These are phyloP conservation scores for Elysia crispata DNA, from an alignment of 2,888 invertebrate species.

Conservation along the genomic window DNA sequence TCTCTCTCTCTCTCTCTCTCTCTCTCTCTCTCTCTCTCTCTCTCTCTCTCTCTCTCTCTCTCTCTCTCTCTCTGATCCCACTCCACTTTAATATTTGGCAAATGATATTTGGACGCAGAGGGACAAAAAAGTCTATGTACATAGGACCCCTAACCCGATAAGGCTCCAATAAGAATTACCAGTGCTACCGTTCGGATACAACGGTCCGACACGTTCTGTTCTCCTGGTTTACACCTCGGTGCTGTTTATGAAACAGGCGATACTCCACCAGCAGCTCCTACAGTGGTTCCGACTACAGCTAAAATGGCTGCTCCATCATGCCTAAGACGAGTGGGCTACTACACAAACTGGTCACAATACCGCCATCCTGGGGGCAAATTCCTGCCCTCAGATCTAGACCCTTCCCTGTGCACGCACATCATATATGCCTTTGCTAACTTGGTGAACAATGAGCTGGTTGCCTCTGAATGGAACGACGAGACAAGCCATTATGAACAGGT, in stretches of 20 bases:
- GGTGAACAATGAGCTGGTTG: slow-evolving; percentile 94
- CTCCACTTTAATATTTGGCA: no score
- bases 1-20: slow-evolving; percentile 3
- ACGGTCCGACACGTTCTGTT: no score
- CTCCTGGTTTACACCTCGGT: no score
- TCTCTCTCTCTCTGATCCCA: background rate
- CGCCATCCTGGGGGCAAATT: slow-evolving; percentile 85
- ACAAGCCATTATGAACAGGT: slow-evolving; percentile 49
- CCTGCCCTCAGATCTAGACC: slow-evolving; percentile 94
- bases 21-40: background rate
- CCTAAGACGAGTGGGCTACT: slow-evolving; percentile 36
- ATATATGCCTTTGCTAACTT: slow-evolving; percentile 98
- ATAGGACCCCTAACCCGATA: no score
- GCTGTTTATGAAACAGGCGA: no score
- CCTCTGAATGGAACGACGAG: slow-evolving; percentile 96
- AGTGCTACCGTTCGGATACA: no score
- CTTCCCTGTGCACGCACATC: slow-evolving; percentile 96
- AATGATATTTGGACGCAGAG: no score
- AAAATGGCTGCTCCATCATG: no score
- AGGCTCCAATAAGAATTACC: no score
- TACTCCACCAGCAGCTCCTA: no score
- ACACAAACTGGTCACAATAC: slow-evolving; percentile 45
- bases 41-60: slow-evolving; percentile 9
- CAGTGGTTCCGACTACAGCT: no score
- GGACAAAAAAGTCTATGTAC: no score